Evolutionary conservation across 2,888 invertebrate genomes (phyloP).

Genomic region (Coleophora deauratella): DNA sequence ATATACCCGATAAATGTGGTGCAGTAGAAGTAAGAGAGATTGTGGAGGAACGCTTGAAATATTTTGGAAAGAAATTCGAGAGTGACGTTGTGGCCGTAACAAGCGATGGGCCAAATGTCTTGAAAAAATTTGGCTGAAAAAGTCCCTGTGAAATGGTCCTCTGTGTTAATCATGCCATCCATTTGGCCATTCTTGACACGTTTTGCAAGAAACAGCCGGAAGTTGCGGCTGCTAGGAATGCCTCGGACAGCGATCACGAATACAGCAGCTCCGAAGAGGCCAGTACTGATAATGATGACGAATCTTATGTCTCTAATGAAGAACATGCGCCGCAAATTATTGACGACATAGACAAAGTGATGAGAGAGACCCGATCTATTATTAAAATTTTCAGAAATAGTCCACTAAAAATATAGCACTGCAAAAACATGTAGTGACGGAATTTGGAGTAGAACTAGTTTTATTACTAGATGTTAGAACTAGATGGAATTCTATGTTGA

Average conservation of each 20-base stretch:
- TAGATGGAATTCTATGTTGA: slow-evolving; percentile 11
- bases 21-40: no score
- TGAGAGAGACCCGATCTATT: no score
- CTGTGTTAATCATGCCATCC: slow-evolving; percentile 15
- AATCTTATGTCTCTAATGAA: no score
- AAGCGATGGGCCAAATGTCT: slow-evolving; percentile 13
- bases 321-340: no score
- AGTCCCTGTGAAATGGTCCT: slow-evolving; percentile 15
- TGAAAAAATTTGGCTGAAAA: slow-evolving; percentile 14
- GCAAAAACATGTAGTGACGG: slow-evolving; percentile 12
- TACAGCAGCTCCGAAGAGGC: no score
- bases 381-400: no score
- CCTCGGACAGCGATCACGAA: no score
- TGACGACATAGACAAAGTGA: no score
- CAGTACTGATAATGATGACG: no score
- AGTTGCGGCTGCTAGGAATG: no score
- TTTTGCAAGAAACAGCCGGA: not conserved
- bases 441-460: slow-evolving; percentile 10
- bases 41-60: not conserved
- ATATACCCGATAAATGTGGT: no score
- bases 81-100: not conserved
- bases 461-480: slow-evolving; percentile 13
- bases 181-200: slow-evolving; percentile 7
- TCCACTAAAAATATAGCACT: slow-evolving; percentile 1
- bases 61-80: slow-evolving; percentile 2